phyloP scores from a whole-genome alignment of 2,113 vertebrate species.

The Sprattus sprattus region DNA sequence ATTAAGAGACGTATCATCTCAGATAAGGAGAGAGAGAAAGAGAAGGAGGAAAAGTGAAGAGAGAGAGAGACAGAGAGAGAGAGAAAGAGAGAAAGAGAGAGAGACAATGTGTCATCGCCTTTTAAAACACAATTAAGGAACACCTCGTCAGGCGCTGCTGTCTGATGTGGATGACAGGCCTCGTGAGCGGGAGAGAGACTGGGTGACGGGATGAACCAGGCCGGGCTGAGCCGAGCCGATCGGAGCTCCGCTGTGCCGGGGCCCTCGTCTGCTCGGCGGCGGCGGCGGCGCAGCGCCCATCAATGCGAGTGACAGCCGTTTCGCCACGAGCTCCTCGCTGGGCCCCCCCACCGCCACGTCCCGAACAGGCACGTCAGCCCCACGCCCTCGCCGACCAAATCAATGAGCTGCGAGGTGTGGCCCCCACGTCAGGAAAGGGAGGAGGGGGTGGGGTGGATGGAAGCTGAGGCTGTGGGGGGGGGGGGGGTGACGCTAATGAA shows the following conservation, averaged over 20 bases:
- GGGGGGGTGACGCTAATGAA: conserved; percentile 58
- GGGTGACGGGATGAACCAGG: background rate
- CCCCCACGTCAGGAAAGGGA: conserved; percentile 63
- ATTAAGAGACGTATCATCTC: conserved; percentile 76
- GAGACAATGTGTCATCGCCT: conserved; percentile 73
- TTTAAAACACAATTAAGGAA: conserved; percentile 91
- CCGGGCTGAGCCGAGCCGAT: conserved; percentile 3
- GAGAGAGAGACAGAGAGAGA: conserved; percentile 39
- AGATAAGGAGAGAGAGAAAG: conserved; percentile 33
- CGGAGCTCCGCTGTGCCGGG: background rate
- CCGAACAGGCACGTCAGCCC: conserved; percentile 19
- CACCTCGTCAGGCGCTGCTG: conserved; percentile 83
- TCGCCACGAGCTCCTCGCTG: conserved; percentile 62
- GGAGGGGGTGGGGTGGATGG: background rate
- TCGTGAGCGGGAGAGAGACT: conserved; percentile 65
- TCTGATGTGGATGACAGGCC: conserved; percentile 82
- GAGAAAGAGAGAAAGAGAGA: conserved; percentile 32
- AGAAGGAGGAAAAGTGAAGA: no score
- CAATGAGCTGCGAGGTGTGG: conserved; percentile 80
- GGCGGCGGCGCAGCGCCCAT: conserved; percentile 38
- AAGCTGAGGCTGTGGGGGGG: background rate
- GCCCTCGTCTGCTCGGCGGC: conserved; percentile 74
- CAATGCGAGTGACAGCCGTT: conserved; percentile 82
- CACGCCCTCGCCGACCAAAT: conserved; percentile 61
- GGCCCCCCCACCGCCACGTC: conserved; percentile 30